phyloP scores from a whole-genome alignment of 2,888 invertebrate species.

The Eupeodes latifasciatus region DNA sequence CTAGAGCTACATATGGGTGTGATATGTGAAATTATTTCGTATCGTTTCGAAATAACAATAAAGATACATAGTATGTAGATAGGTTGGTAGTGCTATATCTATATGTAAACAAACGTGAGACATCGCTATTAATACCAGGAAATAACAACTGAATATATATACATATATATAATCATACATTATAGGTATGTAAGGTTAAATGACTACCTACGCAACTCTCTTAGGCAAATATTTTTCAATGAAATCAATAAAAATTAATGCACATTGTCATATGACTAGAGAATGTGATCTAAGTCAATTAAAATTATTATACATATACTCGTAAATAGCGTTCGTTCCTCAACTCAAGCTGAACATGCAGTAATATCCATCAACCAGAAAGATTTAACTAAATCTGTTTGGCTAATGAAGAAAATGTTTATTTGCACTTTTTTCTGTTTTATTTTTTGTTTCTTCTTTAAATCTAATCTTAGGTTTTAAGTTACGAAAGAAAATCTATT shows the following conservation, averaged over 20 bases:
- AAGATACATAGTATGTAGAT: not conserved
- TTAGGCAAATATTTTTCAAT: too few relatives aligned
- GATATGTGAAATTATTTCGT: not conserved
- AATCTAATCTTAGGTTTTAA: not conserved
- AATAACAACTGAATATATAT: not conserved
- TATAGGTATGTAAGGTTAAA: not conserved
- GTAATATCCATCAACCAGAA: not conserved
- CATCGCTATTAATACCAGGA: conserved; percentile 27
- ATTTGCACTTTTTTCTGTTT: not conserved
- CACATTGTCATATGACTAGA: not conserved
- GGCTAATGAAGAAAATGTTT: not conserved
- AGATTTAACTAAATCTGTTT: not conserved
- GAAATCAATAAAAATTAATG: conserved; percentile 4
- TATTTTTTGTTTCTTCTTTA: not conserved
- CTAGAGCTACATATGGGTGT: too few relatives aligned
- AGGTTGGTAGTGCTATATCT: not conserved
- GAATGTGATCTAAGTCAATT: not conserved
- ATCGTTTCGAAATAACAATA: not conserved
- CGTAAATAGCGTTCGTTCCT: not conserved
- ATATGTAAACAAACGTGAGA: conserved; percentile 14
- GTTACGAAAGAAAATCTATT: conserved; percentile 29
- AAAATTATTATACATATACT: too few relatives aligned
- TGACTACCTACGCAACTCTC: conserved; percentile 11
- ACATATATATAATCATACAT: not conserved
- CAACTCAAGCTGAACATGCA: not conserved